A percentile compares a stretch with the other conserved stretches of the same genome.
phyloP scores from a whole-genome alignment of 1,140 invertebrate genomes.

The Bradysia coprophila region DNA sequence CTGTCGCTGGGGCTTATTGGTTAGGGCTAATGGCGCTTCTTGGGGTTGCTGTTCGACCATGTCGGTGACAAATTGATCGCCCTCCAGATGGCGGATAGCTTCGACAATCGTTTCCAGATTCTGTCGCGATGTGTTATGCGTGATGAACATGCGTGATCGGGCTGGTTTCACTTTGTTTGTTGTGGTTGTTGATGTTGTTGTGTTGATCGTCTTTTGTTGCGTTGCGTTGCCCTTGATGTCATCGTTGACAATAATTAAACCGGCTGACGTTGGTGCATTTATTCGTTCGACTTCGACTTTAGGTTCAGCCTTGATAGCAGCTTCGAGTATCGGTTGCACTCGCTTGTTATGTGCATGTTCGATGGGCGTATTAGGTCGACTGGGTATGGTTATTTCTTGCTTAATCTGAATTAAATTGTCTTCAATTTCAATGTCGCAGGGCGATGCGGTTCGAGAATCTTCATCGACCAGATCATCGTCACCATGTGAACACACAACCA shows the following conservation, averaged over 20 bases:
- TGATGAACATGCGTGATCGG: neutral
- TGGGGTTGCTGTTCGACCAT: conserved; percentile 34
- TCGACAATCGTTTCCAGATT: conserved; percentile 96
- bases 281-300: conserved; percentile 58
- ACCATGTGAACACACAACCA: conserved; percentile 21
- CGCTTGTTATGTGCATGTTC: conserved; percentile 8
- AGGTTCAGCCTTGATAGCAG: conserved; percentile 68
- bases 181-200: neutral
- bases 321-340: conserved; percentile 53
- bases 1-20: conserved; percentile 31
- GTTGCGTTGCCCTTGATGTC: conserved; percentile 11
- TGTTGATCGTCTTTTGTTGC: neutral
- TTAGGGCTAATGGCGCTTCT: conserved; percentile 56
- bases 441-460: conserved; percentile 5
- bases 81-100: conserved; percentile 88
- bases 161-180: neutral
- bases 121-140: conserved; percentile 57
- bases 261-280: conserved; percentile 10
- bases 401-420: conserved; percentile 12
- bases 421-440: neutral
- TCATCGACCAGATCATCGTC: conserved; percentile 16
- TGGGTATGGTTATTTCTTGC: neutral
- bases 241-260: conserved; percentile 15
- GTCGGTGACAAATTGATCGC: conserved; percentile 75
- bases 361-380: neutral